These are phyloP conservation scores for Palloptera scutellata DNA, from an alignment of 2,888 invertebrate genomes.

Conservation along the genomic window DNA sequence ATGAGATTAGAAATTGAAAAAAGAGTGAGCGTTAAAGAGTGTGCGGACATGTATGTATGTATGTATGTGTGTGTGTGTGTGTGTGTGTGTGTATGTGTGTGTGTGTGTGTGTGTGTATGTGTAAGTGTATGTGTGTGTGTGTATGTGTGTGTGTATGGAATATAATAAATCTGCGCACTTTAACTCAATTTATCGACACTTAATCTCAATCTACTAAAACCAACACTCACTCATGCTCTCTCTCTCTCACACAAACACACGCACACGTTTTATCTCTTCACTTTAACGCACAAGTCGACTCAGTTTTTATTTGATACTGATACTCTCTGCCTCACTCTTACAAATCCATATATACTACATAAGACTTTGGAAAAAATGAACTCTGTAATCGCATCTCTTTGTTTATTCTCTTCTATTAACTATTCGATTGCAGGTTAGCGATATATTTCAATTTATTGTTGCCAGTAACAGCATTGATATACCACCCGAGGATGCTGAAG, in stretches of 20 bases:
- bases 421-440: slow-evolving; percentile 68
- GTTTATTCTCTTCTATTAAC: slow-evolving; percentile 3
- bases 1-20: background rate
- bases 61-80: no score
- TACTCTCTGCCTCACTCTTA: no score
- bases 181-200: background rate
- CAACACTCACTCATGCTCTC: no score
- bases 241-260: slow-evolving; percentile 16
- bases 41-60: no score
- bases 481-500: slow-evolving; percentile 63
- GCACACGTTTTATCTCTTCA: slow-evolving; percentile 19
- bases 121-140: background rate
- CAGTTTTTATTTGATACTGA: no score
- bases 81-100: no score
- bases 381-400: background rate
- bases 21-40: background rate
- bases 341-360: background rate
- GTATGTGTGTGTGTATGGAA: background rate
- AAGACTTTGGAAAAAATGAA: background rate
- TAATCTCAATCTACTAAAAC: no score
- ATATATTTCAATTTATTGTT: slow-evolving; percentile 74
- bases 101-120: no score
- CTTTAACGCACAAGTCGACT: background rate
- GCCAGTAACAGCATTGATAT: slow-evolving; percentile 60
- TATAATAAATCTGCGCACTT: background rate